These are phyloP conservation scores for Stomatorhinus ivindoensis DNA, from an alignment of 2,113 vertebrate species.

Conservation along the genomic window DNA sequence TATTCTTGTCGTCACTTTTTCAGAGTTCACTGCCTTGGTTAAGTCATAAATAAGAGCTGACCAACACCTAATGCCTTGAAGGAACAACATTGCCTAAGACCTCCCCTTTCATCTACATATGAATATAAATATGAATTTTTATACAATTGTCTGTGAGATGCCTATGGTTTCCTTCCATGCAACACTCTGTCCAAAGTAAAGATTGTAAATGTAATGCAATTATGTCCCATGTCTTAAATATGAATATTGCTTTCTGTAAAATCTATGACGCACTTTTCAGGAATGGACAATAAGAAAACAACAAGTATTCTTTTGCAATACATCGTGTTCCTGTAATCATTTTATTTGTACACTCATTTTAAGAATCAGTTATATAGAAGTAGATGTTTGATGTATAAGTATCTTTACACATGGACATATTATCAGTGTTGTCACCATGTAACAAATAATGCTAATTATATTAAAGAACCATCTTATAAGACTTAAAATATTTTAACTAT, in stretches of 20 bases:
- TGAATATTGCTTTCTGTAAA: slow-evolving; percentile 54
- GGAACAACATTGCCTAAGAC: slow-evolving; percentile 60
- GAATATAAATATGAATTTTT: slow-evolving; percentile 49
- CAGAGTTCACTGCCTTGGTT: slow-evolving; percentile 66
- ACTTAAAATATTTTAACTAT: not conserved
- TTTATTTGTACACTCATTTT: not conserved
- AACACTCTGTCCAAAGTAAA: slow-evolving; percentile 52
- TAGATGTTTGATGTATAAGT: not conserved
- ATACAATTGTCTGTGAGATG: slow-evolving; percentile 48
- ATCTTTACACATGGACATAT: not conserved
- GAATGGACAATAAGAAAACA: slow-evolving; percentile 57
- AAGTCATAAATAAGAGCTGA: slow-evolving; percentile 58
- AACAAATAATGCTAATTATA: not conserved
- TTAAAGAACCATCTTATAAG: not conserved
- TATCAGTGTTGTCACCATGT: not conserved
- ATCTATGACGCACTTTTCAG: slow-evolving; percentile 62
- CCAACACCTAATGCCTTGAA: slow-evolving; percentile 50
- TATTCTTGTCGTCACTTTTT: slow-evolving; percentile 29
- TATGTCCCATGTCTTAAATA: slow-evolving; percentile 53
- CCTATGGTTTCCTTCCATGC: slow-evolving; percentile 40
- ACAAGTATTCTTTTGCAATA: slow-evolving; percentile 69
- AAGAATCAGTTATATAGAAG: not conserved
- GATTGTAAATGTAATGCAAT: slow-evolving; percentile 48
- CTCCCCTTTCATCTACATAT: slow-evolving; percentile 37
- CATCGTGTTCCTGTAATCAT: slow-evolving; percentile 14